A percentile compares a stretch with the other conserved stretches of the same genome.
Evolutionary conservation across 2,888 invertebrate species (phyloP).

Genomic region (Thymelicus sylvestris): DNA sequence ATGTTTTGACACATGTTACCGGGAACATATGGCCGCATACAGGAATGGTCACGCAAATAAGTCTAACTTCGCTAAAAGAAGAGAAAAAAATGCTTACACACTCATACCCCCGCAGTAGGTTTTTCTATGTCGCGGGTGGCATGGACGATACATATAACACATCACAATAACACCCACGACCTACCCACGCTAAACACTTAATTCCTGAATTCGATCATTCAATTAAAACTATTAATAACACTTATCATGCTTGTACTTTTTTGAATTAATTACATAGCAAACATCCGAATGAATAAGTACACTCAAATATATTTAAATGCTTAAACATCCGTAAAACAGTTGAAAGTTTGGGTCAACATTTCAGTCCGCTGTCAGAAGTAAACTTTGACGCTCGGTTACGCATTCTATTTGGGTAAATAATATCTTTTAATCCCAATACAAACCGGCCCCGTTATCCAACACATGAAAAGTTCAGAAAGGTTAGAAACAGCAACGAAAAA

Average conservation of each 20-base stretch:
- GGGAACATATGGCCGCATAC: no score
- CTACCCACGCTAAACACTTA: no score
- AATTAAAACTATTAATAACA: conserved; percentile 17
- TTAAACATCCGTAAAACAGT: conserved; percentile 51
- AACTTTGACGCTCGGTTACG: conserved; percentile 71
- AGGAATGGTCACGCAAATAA: no score
- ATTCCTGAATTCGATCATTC: no score
- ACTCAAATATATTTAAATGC: conserved; percentile 55
- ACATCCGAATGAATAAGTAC: conserved; percentile 47
- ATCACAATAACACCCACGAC: no score
- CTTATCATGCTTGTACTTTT: conserved; percentile 34
- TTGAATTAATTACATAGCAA: conserved; percentile 45
- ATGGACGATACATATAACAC: no score
- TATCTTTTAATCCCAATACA: conserved; percentile 77
- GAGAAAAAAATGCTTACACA: no score
- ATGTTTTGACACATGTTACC: no score
- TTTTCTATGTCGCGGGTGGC: no score
- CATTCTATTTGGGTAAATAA: conserved; percentile 70
- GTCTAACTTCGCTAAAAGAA: no score
- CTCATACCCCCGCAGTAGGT: no score
- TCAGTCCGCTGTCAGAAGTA: conserved; percentile 73
- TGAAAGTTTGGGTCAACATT: conserved; percentile 56
- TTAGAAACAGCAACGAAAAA: conserved; percentile 64
- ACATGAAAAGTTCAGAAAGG: conserved; percentile 69
- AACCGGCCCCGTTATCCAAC: conserved; percentile 68